A percentile compares a stretch with the other conserved stretches of the same genome.
phyloP scores from a whole-genome alignment of 2,797 vertebrate genomes.

The Chelmon rostratus region DNA sequence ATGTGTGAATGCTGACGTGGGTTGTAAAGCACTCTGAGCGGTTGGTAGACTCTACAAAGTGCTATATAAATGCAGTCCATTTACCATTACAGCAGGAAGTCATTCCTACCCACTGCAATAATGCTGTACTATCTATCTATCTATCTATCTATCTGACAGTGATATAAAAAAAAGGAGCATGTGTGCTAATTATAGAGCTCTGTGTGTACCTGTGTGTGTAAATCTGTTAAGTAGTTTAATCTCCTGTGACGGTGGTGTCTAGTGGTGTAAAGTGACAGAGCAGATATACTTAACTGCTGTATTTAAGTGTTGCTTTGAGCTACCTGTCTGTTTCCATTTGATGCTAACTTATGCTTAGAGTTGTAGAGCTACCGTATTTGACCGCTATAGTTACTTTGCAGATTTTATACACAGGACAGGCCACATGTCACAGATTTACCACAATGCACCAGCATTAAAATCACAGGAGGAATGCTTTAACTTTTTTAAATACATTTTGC shows the following conservation, averaged over 20 bases:
- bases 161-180: constrained; percentile 7
- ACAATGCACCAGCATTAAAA: not conserved
- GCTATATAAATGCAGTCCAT: too few relatives aligned
- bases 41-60: too few relatives aligned
- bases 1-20: too few relatives aligned
- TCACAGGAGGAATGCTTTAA: not conserved
- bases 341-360: not conserved
- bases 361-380: too few relatives aligned
- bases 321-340: not conserved
- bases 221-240: constrained; percentile 14
- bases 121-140: too few relatives aligned
- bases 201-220: constrained; percentile 7
- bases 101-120: too few relatives aligned
- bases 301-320: not conserved
- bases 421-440: not conserved
- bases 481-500: constrained; percentile 8
- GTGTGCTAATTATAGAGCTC: constrained; percentile 19
- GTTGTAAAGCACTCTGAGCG: too few relatives aligned
- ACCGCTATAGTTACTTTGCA: not conserved
- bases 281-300: not conserved
- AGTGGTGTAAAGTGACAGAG: not conserved
- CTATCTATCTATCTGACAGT: not conserved
- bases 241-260: not conserved
- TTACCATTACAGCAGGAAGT: too few relatives aligned
- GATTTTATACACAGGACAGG: not conserved